These are phyloP conservation scores for Eulemur rufifrons DNA, from an alignment of 2,113 vertebrate genomes.

Conservation along the genomic window DNA sequence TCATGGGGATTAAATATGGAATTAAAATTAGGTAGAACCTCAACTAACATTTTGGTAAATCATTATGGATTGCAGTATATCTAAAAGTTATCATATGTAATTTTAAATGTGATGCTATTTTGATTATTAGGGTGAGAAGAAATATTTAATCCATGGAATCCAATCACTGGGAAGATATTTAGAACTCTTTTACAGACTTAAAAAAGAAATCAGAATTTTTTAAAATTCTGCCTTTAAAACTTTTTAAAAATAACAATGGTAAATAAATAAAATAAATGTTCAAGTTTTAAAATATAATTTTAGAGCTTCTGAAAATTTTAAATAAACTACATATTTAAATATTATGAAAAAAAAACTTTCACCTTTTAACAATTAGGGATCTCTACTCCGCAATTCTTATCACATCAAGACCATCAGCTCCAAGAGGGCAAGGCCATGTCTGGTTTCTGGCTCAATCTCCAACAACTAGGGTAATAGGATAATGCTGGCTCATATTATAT, in stretches of 20 bases:
- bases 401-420: background rate
- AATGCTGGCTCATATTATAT: background rate
- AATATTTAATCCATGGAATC: background rate
- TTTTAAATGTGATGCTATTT: background rate
- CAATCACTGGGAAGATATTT: background rate
- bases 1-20: background rate
- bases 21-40: slow-evolving; percentile 39
- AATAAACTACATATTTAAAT: background rate
- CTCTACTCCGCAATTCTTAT: background rate
- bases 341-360: background rate
- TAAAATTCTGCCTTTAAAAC: slow-evolving; percentile 25
- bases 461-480: background rate
- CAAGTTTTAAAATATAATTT: background rate
- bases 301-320: background rate
- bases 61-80: background rate
- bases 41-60: background rate
- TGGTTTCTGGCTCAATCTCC: background rate
- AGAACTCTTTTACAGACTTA: background rate
- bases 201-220: background rate
- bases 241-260: slow-evolving; percentile 11
- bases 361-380: background rate
- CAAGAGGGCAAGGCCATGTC: background rate
- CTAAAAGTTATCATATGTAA: background rate
- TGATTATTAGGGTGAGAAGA: background rate
- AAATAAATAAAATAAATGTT: background rate